Evolutionary conservation across 2,113 vertebrate species (phyloP), one percentile per base, ranked within the genome.

Genomic region (Platichthys flesus): DNA sequence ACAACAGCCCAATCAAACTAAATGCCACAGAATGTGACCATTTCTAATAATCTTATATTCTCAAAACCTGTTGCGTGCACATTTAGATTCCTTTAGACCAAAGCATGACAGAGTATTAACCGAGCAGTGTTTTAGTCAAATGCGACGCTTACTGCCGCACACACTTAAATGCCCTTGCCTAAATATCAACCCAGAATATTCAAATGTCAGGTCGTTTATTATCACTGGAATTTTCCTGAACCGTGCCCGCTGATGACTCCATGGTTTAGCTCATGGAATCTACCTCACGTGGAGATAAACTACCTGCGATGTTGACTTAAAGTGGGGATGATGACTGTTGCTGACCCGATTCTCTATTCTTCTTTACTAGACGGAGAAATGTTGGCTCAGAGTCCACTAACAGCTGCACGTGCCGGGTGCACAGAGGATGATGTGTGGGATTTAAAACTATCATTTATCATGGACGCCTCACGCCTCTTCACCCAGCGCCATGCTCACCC

Each of bases 221-320:
- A 93, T 94, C 93, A 49, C 80, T 91, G 90, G 78, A 90, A 92
- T 93, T 94, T 92, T 84, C 84, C 83, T 84, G 78, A 89, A 69
- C 88, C 82, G 9, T 86, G 76, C 66, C 54, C 67, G 80, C 68
- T 73, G 71, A 90, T 85, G 74, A 77, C 60, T 61, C 45, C 81
- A 89, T 68, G 89, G 91, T 90, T 82, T 83, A 82, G 81, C 80
- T 63, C 56, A 26, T 61, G 71, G 71, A 74, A 74, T 89, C 66
- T 71, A 67, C 61, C 57, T 40, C 58, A 72, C 66, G 60, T 64
- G 31, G 52, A 87, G 84, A 93, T 91, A 80, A 92, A 89, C 73
- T 74, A 79, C 64, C 45, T 64, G 63, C 16, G 23, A 37, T 84
- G 75, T 68, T 83, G 84, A 92, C 77, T 69, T 63, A 59, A 60